Evolutionary conservation across 2,113 vertebrate genomes (phyloP).

Genomic region (Pelusios castaneus): DNA sequence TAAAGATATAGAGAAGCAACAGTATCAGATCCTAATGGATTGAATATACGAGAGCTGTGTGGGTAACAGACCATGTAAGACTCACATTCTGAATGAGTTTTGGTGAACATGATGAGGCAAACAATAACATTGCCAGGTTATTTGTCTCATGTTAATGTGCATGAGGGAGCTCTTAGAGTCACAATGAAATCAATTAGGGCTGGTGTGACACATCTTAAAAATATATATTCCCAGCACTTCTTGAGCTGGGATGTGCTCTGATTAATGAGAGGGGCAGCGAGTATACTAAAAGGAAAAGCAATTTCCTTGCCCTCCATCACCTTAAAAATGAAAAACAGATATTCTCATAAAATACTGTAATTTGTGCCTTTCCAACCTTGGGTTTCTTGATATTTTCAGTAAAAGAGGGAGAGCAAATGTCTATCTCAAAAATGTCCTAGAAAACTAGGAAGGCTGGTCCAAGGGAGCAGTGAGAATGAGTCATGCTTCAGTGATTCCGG

Average conservation of each 20-base stretch:
- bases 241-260: slow-evolving; percentile 42
- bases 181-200: slow-evolving; percentile 51
- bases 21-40: slow-evolving; percentile 58
- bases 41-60: slow-evolving; percentile 19
- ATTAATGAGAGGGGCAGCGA: slow-evolving; percentile 49
- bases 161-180: slow-evolving; percentile 16
- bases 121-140: slow-evolving; percentile 1
- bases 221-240: background rate
- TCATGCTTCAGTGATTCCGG: slow-evolving; percentile 60
- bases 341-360: slow-evolving; percentile 64
- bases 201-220: slow-evolving; percentile 31
- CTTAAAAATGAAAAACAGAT: slow-evolving; percentile 59
- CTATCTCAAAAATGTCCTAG: slow-evolving; percentile 39
- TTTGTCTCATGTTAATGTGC: slow-evolving; percentile 41
- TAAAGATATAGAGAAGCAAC: slow-evolving; percentile 31
- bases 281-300: slow-evolving; percentile 48
- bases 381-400: slow-evolving; percentile 58
- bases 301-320: slow-evolving; percentile 59
- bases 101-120: background rate
- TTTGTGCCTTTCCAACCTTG: slow-evolving; percentile 63
- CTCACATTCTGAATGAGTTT: slow-evolving; percentile 37
- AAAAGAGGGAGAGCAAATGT: slow-evolving; percentile 9
- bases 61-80: slow-evolving; percentile 24
- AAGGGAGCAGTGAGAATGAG: slow-evolving; percentile 34
- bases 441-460: slow-evolving; percentile 48